A percentile compares a stretch with the other conserved stretches of the same genome.
These are phyloP conservation scores for Pelobates cultripes DNA, from an alignment of 2,797 vertebrate species.

Conservation along the genomic window DNA sequence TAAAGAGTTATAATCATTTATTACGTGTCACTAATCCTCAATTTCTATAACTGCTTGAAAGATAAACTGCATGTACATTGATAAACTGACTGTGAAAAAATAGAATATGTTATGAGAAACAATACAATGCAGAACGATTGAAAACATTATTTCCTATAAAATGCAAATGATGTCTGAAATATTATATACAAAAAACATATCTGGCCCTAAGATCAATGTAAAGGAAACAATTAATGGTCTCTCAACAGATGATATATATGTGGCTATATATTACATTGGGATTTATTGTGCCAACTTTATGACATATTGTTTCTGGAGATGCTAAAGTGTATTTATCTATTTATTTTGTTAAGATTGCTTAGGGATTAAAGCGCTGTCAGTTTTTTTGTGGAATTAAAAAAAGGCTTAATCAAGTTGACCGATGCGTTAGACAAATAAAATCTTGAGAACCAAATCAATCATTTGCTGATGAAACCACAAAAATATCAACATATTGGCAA, in stretches of 20 bases:
- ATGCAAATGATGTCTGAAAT: conserved; percentile 74
- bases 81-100: too few species aligned
- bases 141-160: conserved; percentile 66
- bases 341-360: conserved; percentile 75
- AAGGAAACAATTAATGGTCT: conserved; percentile 82
- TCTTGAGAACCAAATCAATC: conserved; percentile 63
- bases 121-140: conserved; percentile 67
- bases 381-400: conserved; percentile 56
- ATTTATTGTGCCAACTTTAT: conserved; percentile 78
- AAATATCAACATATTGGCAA: conserved; percentile 24
- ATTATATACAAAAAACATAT: conserved; percentile 72
- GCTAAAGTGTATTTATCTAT: conserved; percentile 36
- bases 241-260: conserved; percentile 81
- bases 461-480: conserved; percentile 57
- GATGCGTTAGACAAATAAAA: conserved; percentile 64
- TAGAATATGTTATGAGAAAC: too few species aligned
- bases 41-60: too few species aligned
- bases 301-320: conserved; percentile 81
- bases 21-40: too few species aligned
- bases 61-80: too few species aligned
- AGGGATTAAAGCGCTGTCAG: conserved; percentile 66
- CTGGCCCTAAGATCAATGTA: conserved; percentile 66
- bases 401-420: conserved; percentile 53
- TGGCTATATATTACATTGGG: conserved; percentile 75
- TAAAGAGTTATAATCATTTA: too few species aligned